Evolutionary conservation across 2,888 invertebrate species (phyloP), one percentile per base, ranked within the genome.

Genomic region (Drosophila aldrichi): DNA sequence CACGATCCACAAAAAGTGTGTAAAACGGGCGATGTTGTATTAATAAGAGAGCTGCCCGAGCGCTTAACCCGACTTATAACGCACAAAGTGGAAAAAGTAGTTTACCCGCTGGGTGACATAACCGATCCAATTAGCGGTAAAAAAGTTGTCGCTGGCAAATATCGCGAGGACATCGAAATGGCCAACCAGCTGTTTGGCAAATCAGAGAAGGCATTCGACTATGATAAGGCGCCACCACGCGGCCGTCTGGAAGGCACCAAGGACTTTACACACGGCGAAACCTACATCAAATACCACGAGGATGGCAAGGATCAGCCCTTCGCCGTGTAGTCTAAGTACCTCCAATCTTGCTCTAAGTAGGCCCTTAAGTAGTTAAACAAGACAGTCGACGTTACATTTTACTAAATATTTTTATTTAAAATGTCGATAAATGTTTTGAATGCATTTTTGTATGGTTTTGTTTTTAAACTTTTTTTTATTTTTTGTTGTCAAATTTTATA

Each of bases 61-160:
- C 96, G 95, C 91, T 87, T 97, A 73, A 96, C 97, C 0, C 95
- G 95, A 70, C 92, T 97, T 2, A 96, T 98, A 12, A 96, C 96
- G 9, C 97, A 97, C 90, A 94, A 95, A 93, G 95, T 98, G 0
- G 94, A 96, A 87, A 95, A 97, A 91, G 95, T 97, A 7, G 94
- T 98, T 18, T 97, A 96, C 92, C 96, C 96, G 2, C 93, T 96
- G 81, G 98, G 98, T 80, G 97, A 98, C 93, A 94, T 97, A 57
- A 96, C 95, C n/a, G 97, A 97, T 93, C 98, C 98, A 2, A 93
- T 98, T 29, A 96, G 96, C 48, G 96, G 96, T 18, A 97, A 96
- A 91, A 96, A 96, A 92, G 95, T 96, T 44, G 95, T 96, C 0
- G 95, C 94, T 57, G 95, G 95, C 71, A 94, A 94, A 88, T 97